A percentile compares a stretch with the other conserved stretches of the same genome.
Conservation (phyloP, 2,888 invertebrate genomes). For the Cacoxenus indagator region DNA sequence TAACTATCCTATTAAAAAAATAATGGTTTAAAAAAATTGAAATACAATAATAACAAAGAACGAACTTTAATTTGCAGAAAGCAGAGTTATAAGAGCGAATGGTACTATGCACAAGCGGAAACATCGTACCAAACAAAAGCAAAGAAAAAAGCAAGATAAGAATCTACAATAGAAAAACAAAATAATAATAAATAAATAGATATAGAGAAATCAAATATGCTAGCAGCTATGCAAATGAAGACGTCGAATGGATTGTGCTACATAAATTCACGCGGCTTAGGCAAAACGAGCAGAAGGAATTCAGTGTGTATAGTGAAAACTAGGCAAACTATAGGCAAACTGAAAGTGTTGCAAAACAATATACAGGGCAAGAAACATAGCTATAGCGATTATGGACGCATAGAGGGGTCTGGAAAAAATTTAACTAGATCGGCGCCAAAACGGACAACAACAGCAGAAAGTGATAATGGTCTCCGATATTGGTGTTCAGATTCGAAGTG, state of each 20-base stretch:
- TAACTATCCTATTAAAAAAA: no score
- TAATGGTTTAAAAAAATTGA: no score
- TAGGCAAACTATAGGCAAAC: conserved; percentile 7
- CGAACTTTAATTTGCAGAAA: no score
- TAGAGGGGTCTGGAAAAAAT: no score
- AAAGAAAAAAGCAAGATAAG: not conserved
- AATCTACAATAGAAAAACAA: no score
- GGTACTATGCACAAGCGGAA: no score
- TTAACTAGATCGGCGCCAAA: no score
- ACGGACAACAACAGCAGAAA: conserved; percentile 20
- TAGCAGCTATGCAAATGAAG: conserved; percentile 35
- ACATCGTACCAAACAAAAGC: not conserved
- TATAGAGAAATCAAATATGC: not conserved
- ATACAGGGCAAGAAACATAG: not conserved
- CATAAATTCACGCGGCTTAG: not conserved
- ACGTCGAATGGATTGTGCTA: not conserved
- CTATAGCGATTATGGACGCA: not conserved
- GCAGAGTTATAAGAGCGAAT: no score
- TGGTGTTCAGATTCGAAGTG: not conserved
- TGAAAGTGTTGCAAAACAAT: not conserved
- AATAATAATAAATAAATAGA: not conserved
- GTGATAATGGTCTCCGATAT: conserved; percentile 3
- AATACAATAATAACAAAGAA: no score
- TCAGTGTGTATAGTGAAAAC: conserved; percentile 5
- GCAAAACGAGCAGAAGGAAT: conserved; percentile 1